These are phyloP conservation scores for Periophthalmus magnuspinnatus DNA, from an alignment of 2,797 vertebrate species.

Conservation along the genomic window DNA sequence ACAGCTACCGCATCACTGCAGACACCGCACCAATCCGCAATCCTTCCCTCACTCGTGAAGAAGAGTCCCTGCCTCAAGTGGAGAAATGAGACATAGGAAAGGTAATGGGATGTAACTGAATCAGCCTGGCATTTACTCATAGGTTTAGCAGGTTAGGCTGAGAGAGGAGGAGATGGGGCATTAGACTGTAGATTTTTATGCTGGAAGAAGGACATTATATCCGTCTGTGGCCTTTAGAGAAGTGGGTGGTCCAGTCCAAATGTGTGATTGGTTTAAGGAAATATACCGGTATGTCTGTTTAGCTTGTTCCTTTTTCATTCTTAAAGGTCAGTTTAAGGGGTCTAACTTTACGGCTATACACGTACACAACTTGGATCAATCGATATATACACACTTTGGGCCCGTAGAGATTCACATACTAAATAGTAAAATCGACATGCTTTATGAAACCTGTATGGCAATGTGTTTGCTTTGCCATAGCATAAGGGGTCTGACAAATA, in stretches of 20 bases:
- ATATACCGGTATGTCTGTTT: neutral
- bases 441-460: neutral
- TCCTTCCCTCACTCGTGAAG: no score
- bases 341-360: neutral
- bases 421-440: neutral
- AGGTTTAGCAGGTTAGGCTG: slow-evolving; percentile 29
- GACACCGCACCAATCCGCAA: no score
- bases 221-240: slow-evolving; percentile 13
- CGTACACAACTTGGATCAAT: no score
- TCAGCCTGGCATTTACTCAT: slow-evolving; percentile 28
- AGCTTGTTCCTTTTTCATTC: neutral
- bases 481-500: neutral
- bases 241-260: slow-evolving; percentile 15
- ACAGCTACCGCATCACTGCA: no score
- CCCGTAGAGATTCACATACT: neutral
- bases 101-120: slow-evolving; percentile 43
- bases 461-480: neutral
- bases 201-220: slow-evolving; percentile 1
- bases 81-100: slow-evolving; percentile 46
- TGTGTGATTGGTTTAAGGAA: neutral
- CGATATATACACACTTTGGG: neutral
- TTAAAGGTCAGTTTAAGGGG: neutral
- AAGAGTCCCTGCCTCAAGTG: no score
- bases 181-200: slow-evolving; percentile 31
- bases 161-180: slow-evolving; percentile 30